These are phyloP conservation scores for Mechanitis mazaeus DNA, from an alignment of 2,888 invertebrate genomes.

Conservation along the genomic window DNA sequence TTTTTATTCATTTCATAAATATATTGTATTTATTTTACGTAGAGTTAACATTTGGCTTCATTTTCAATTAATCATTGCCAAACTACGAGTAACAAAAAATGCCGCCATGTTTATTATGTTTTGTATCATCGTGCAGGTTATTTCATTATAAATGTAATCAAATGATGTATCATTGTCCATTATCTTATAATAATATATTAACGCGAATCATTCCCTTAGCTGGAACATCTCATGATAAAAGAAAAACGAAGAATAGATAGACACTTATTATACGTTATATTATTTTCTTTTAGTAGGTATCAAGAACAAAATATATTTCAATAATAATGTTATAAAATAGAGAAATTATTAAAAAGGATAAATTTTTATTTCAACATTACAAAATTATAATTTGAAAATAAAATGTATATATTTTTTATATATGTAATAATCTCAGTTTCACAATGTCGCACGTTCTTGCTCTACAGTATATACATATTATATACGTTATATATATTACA, in stretches of 20 bases:
- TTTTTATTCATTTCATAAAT: too few species aligned
- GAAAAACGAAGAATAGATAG: neutral
- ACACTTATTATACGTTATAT: neutral
- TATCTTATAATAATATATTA: conserved; percentile 15
- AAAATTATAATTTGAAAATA: too few species aligned
- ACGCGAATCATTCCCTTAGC: conserved; percentile 11
- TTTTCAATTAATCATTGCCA: neutral
- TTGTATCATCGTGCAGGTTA: conserved; percentile 12
- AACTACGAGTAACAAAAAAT: too few species aligned
- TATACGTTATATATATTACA: conserved; percentile 4
- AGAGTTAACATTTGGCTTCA: too few species aligned
- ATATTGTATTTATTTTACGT: too few species aligned
- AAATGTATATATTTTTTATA: too few species aligned
- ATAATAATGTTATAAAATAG: too few species aligned
- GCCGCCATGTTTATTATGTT: neutral
- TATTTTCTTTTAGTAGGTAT: too few species aligned
- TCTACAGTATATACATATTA: neutral
- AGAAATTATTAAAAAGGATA: too few species aligned
- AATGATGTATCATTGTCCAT: conserved; percentile 12
- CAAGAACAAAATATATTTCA: too few species aligned
- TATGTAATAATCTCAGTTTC: neutral
- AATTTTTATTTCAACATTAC: too few species aligned
- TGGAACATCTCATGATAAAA: conserved; percentile 6
- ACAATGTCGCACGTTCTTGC: too few species aligned
- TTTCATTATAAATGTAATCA: conserved; percentile 18